A percentile compares a stretch with the other conserved stretches of the same genome.
Conservation (phyloP, 2,113 vertebrate genomes). For the Beaufortia kweichowensis region DNA sequence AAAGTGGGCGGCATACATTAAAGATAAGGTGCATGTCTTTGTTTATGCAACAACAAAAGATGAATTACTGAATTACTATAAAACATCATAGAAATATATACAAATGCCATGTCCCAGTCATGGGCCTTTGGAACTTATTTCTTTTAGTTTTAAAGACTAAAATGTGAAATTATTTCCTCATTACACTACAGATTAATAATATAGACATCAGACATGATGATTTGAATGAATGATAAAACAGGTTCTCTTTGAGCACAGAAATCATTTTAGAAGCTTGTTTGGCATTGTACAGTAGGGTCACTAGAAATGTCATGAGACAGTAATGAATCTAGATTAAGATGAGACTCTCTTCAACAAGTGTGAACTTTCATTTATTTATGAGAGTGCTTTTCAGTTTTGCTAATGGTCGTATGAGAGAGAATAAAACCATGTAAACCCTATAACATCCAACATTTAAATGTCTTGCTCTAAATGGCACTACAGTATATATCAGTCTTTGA, state of each 20-base stretch:
- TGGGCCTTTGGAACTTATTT: not conserved
- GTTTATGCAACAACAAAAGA: not conserved
- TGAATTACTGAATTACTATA: not conserved
- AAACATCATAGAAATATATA: not conserved
- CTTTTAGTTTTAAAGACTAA: not conserved
- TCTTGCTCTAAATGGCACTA: constrained; percentile 6
- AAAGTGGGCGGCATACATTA: no score
- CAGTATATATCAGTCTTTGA: constrained; percentile 13
- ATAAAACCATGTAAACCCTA: not conserved
- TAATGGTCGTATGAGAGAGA: not conserved
- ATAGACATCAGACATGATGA: not conserved
- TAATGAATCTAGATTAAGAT: not conserved
- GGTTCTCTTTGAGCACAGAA: not conserved
- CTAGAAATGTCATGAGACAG: not conserved
- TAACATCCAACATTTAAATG: constrained; percentile 6
- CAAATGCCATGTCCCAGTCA: not conserved
- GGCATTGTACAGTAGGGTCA: no score
- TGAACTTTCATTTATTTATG: not conserved
- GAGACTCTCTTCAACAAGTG: not conserved
- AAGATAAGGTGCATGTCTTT: not conserved
- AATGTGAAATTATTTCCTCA: constrained; percentile 8
- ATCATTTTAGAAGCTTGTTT: no score
- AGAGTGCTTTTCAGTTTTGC: not conserved
- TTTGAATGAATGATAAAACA: not conserved
- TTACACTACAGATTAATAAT: not conserved